Evolutionary conservation across 2,888 invertebrate species (phyloP).

Genomic region (Rhyacophila evoluta): DNA sequence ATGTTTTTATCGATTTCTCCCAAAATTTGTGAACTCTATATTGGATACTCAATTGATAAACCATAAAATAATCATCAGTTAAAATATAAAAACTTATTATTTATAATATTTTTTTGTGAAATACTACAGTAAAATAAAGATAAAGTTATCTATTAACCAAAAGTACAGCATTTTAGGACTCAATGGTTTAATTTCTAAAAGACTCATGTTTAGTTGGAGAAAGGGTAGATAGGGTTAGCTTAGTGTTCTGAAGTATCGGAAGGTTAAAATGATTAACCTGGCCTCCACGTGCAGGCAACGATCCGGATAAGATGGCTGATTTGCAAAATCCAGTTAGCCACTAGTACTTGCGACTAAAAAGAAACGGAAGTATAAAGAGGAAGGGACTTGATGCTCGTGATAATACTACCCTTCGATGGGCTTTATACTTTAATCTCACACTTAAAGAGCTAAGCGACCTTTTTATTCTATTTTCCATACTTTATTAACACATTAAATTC

Average conservation of each 20-base stretch:
- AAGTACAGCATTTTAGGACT: not conserved
- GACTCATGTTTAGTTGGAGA: not conserved
- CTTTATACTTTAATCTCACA: constrained; percentile 6
- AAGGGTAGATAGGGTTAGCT: not conserved
- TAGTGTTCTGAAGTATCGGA: not conserved
- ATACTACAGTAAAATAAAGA: not conserved
- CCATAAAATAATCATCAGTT: too few species aligned
- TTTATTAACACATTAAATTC: not conserved
- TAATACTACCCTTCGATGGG: not conserved
- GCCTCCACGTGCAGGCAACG: constrained; percentile 30
- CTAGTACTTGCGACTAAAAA: not conserved
- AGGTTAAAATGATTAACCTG: constrained; percentile 32
- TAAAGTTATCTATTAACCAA: not conserved
- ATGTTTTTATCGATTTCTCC: too few species aligned
- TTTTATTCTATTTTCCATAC: constrained; percentile 2
- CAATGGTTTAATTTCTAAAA: not conserved
- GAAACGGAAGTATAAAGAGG: constrained; percentile 20
- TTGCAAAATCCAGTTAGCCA: constrained; percentile 29
- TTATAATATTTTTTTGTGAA: too few species aligned
- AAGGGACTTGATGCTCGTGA: not conserved
- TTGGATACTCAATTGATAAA: too few species aligned
- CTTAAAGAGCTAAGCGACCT: not conserved
- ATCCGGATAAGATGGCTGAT: constrained; percentile 31
- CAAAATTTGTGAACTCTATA: too few species aligned
- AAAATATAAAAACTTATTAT: too few species aligned